Evolutionary conservation across 2,113 vertebrate genomes (phyloP).

Genomic region (Eulacestoma nigropectus): DNA sequence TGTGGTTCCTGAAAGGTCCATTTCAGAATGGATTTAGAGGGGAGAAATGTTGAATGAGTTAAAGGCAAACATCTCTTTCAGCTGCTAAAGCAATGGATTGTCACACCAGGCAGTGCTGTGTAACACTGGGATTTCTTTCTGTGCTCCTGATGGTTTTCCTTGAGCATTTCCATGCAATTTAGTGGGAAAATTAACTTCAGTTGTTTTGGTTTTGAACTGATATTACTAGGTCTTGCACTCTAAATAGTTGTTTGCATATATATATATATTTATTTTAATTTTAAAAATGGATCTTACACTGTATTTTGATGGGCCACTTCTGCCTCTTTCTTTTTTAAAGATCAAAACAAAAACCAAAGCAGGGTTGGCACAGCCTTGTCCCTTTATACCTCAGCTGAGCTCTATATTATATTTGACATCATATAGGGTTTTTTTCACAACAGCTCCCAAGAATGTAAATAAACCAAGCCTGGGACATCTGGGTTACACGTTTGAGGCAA

Average conservation of each 20-base stretch:
- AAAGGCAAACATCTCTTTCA: neutral
- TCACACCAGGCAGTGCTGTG: neutral
- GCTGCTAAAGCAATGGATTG: neutral
- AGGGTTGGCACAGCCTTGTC: neutral
- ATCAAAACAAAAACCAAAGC: neutral
- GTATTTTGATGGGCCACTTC: neutral
- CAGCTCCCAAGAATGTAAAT: slow-evolving; percentile 84
- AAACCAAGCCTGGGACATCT: slow-evolving; percentile 86
- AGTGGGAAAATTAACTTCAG: neutral
- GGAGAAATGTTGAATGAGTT: neutral
- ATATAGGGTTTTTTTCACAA: slow-evolving; percentile 52
- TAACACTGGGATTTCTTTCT: neutral
- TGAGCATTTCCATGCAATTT: neutral
- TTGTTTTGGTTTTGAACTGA: neutral
- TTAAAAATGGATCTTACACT: neutral
- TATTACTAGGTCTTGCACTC: neutral
- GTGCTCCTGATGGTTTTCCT: neutral
- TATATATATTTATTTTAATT: neutral
- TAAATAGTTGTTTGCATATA: neutral
- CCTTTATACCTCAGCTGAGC: slow-evolving; percentile 7
- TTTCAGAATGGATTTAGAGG: neutral
- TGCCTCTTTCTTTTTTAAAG: neutral
- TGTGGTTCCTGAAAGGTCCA: neutral
- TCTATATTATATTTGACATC: slow-evolving; percentile 73
- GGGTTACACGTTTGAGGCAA: slow-evolving; percentile 82